These are phyloP conservation scores for Aphis gossypii DNA, from an alignment of 1,140 invertebrate genomes.

Conservation along the genomic window DNA sequence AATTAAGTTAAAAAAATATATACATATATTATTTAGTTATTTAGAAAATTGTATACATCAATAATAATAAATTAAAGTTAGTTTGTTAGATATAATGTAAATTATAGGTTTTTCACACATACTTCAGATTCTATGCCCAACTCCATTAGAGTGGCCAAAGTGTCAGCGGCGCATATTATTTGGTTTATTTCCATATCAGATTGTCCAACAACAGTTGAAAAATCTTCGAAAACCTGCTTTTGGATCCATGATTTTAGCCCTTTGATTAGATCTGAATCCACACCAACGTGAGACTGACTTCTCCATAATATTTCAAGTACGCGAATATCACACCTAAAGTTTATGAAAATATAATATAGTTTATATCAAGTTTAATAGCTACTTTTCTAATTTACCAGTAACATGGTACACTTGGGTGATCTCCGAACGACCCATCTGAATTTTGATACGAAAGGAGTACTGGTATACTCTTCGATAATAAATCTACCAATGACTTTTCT, in stretches of 20 bases:
- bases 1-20: conserved; percentile 60
- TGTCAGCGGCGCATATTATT: conserved; percentile 70
- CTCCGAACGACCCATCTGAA: conserved; percentile 71
- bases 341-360: not conserved
- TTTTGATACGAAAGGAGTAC: conserved; percentile 69
- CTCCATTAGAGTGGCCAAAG: conserved; percentile 68
- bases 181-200: conserved; percentile 65
- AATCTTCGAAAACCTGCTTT: conserved; percentile 69
- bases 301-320: conserved; percentile 69
- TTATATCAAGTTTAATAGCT: not conserved
- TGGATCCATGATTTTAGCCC: conserved; percentile 70
- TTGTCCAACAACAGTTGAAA: conserved; percentile 62
- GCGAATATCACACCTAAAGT: conserved; percentile 66
- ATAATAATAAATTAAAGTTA: not conserved
- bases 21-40: not conserved
- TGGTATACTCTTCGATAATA: conserved; percentile 65
- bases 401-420: conserved; percentile 70
- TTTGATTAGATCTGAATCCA: conserved; percentile 69
- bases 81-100: not conserved
- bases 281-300: conserved; percentile 68
- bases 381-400: conserved; percentile 63
- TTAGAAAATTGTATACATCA: not conserved
- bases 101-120: conserved; percentile 44
- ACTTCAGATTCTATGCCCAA: conserved; percentile 70
- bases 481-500: conserved; percentile 26